These are phyloP conservation scores for Rhabdomys pumilio DNA, from an alignment of 2,797 vertebrate species.

Conservation along the genomic window DNA sequence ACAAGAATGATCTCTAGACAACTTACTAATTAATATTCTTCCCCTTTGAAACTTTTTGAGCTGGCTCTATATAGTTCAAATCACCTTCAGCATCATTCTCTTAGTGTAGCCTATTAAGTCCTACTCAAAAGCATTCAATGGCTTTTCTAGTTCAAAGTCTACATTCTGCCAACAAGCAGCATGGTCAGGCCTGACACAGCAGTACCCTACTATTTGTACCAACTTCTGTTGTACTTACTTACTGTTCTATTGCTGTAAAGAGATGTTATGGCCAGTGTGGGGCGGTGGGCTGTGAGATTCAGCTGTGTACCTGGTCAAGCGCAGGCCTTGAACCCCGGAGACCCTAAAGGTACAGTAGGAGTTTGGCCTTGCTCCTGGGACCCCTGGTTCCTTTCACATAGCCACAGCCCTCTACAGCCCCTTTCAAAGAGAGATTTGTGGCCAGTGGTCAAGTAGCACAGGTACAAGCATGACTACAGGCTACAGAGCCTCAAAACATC, in stretches of 20 bases:
- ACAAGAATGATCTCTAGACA: neutral
- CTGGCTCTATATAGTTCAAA: neutral
- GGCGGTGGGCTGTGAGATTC: no score
- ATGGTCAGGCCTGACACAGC: neutral
- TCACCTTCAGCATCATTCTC: neutral
- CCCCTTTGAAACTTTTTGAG: neutral
- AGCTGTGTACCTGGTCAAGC: no score
- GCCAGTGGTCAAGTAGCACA: no score
- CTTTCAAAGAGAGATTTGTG: no score
- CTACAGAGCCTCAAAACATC: no score
- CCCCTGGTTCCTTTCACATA: no score
- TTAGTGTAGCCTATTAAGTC: neutral
- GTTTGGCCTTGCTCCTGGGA: no score
- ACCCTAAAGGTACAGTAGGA: no score
- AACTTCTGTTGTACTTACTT: neutral
- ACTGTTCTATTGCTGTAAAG: neutral
- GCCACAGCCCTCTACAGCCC: no score
- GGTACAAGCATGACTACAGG: no score
- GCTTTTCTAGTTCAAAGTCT: neutral
- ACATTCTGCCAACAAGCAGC: neutral
- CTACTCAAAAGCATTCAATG: neutral
- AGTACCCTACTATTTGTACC: neutral
- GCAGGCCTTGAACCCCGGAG: no score
- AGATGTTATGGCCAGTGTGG: neutral
- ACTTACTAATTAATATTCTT: neutral